A percentile compares a stretch with the other conserved stretches of the same genome.
phyloP scores from a whole-genome alignment of 2,888 invertebrate species.

The Amiota communis region DNA sequence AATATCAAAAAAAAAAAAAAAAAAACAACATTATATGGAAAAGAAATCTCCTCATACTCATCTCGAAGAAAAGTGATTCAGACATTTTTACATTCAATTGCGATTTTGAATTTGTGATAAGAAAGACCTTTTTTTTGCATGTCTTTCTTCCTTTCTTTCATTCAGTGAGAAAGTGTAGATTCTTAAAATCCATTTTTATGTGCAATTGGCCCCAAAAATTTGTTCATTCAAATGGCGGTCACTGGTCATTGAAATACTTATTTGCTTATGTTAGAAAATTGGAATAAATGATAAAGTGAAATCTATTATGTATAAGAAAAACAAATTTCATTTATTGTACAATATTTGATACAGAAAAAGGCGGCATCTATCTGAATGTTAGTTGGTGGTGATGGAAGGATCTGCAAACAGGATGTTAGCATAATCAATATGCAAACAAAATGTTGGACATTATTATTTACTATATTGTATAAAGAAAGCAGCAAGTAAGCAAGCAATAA shows the following conservation, averaged over 20 bases:
- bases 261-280: background rate
- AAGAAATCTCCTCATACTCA: too few species aligned
- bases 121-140: background rate
- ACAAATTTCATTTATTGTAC: background rate
- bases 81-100: too few species aligned
- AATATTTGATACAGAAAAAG: too few species aligned
- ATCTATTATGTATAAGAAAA: background rate
- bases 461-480: background rate
- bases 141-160: background rate
- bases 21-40: background rate
- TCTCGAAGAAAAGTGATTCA: too few species aligned
- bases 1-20: background rate
- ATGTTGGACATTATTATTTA: background rate
- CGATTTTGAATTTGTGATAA: background rate
- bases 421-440: slow-evolving; percentile 3
- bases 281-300: background rate
- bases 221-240: background rate
- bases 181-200: too few species aligned
- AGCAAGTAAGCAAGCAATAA: background rate
- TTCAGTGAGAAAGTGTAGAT: too few species aligned
- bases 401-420: background rate
- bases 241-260: background rate
- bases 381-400: too few species aligned
- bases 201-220: too few species aligned
- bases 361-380: too few species aligned